Base-by-base conservation (phyloP, 2,113 vertebrate species). In the Gadus chalcogrammus region DNA sequence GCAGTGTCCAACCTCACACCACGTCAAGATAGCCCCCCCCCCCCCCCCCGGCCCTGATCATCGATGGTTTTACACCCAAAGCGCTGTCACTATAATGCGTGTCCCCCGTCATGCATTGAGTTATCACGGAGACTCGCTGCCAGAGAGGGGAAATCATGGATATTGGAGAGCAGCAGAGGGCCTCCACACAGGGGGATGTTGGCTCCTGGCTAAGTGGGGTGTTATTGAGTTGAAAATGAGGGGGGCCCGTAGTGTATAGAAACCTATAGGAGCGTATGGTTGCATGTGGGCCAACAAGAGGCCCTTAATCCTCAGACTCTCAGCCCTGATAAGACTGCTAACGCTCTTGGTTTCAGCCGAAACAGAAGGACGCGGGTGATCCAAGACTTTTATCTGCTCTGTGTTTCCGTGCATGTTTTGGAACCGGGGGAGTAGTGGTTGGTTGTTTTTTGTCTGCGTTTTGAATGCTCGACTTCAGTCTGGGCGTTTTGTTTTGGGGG, bases 261-360 rank as follows among this genome's bases (percentile, higher is more conserved):
- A 48, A 74, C 79, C 74, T 27, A 79, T 72, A 81, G 81, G 79
- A 74, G 80, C 42, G 15, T 62, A n/a, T 65, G 74, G 69, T 59
- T 12, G 42, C 42, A 60, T 67, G 67, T 79, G 61, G 79, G 77
- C 85, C 82, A 83, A 80, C 80, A 87, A 87, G 70, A 81, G 64
- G 75, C 75, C 84, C 75, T 48, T 88, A 87, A 90, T 85, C 89
- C 84, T 82, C 52, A 64, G 77, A 81, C 78, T 71, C 15, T 71
- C 75, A 85, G 81, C 61, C 85, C 84, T 87, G 86, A 84, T 75
- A 8, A 69, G 83, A 85, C 79, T 85, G 66, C 73, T 73, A 85
- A 84, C 82, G 64, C 61, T 16, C 61, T 61, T 61, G 82, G 70
- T 75, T 13, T 12, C 42, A 48, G 42, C 72, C 72, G 74, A 76